Evolutionary conservation across 2,797 vertebrate genomes (phyloP), one percentile per base, ranked within the genome.

Genomic region (Acipenser oxyrinchus): DNA sequence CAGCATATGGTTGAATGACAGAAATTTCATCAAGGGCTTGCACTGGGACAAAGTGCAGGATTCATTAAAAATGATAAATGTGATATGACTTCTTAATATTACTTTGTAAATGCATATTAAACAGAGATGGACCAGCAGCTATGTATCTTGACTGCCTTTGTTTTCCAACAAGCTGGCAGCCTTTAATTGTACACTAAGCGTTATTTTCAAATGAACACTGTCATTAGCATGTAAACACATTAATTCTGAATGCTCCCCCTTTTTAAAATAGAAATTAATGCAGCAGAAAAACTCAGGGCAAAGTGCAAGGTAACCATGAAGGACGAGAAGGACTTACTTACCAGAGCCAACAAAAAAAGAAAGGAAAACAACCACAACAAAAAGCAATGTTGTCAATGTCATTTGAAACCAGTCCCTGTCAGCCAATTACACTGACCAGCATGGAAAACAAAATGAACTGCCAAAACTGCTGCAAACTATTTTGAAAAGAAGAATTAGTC

Each of bases 61-160:
- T 70, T 86, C 79, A 85, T 84, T 86, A 86, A 73, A 75, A 78
- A 74, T 78, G 81, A 87, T 82, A 82, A 80, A 84, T 71, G 75
- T 66, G 69, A 73, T 58, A 65, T 58, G 76, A 72, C 74, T 83
- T 70, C 70, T 72, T 77, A 72, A 72, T 49, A 66, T 62, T 71
- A 50, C 64, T 69, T 48, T 57, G 71, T 10, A 73, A 79, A 70
- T 77, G 67, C 75, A 80, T 60, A 80, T 77, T 72, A 73, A 71
- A 64, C 74, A 66, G 49, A 69, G 70, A 63, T 73, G 68, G 67
- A 72, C 68, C 69, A 67, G 65, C 62, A 75, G 72, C 64, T 63
- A 75, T 74, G 74, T 50, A 73, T 72, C 80, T 76, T 71, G 75
- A 69, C 74, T 37, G 37, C 76, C 77, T 72, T 71, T 75, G 74